A percentile compares a stretch with the other conserved stretches of the same genome.
phyloP scores from a whole-genome alignment of 2,888 invertebrate genomes.

The Rhorus exstirpatorius region DNA sequence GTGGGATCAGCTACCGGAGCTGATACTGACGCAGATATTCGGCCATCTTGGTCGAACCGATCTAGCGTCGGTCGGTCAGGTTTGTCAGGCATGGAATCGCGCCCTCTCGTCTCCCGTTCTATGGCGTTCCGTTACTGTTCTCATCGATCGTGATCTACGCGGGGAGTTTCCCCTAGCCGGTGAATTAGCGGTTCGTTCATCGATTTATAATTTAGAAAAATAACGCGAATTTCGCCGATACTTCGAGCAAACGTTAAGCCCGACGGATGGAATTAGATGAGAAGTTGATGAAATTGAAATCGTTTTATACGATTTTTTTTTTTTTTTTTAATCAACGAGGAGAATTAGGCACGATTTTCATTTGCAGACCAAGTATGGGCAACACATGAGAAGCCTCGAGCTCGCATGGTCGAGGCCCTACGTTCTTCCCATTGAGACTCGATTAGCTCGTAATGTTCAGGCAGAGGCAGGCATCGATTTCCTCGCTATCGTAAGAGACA shows the following conservation, averaged over 20 bases:
- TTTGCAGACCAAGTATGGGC: conserved; percentile 83
- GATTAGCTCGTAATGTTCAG: conserved; percentile 83
- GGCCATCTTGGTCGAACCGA: conserved; percentile 80
- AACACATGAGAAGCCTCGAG: conserved; percentile 86
- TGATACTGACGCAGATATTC: conserved; percentile 84
- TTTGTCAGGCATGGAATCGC: conserved; percentile 81
- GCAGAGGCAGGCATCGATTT: conserved; percentile 85
- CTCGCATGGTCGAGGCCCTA: conserved; percentile 86
- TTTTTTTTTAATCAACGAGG: background rate
- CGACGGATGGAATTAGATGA: too few species aligned
- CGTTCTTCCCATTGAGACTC: conserved; percentile 79
- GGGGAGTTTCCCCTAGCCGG: conserved; percentile 79
- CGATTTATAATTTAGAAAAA: conserved; percentile 6
- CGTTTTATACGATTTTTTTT: background rate
- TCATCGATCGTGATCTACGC: conserved; percentile 82
- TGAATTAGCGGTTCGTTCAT: conserved; percentile 78
- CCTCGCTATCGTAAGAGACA: conserved; percentile 83
- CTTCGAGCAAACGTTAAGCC: too few species aligned
- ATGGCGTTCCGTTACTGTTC: conserved; percentile 82
- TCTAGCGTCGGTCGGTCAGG: conserved; percentile 79
- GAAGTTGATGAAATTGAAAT: too few species aligned
- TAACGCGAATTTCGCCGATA: too few species aligned
- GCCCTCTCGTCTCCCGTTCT: conserved; percentile 81
- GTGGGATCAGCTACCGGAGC: conserved; percentile 85
- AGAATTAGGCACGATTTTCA: too few species aligned